A percentile compares a stretch with the other conserved stretches of the same genome.
Evolutionary conservation across 2,113 vertebrate species (phyloP).

Genomic region (Rhineura floridana): DNA sequence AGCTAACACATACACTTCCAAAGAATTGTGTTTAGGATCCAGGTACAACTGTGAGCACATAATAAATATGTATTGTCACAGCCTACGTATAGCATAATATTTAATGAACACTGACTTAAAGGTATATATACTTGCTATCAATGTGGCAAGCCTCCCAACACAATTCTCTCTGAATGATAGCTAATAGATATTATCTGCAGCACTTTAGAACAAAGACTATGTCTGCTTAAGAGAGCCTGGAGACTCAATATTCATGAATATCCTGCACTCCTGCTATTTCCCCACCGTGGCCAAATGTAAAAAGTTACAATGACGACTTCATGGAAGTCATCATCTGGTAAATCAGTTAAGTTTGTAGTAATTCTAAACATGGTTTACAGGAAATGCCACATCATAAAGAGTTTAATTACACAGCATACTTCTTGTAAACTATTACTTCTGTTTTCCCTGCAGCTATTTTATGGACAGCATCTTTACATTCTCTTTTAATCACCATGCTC

Average conservation of each 20-base stretch:
- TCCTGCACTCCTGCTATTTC: conserved; percentile 33
- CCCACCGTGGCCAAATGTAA: conserved; percentile 55
- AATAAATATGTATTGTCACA: neutral
- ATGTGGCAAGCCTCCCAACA: neutral
- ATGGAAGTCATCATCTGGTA: conserved; percentile 55
- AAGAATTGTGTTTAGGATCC: neutral
- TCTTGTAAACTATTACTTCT: conserved; percentile 16
- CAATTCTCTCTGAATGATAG: neutral
- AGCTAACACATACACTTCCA: neutral
- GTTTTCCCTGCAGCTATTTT: conserved; percentile 12
- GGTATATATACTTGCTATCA: neutral
- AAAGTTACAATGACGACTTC: conserved; percentile 58
- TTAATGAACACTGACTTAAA: neutral
- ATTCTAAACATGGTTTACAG: conserved; percentile 44
- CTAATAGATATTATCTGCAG: neutral
- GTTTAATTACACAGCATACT: conserved; percentile 34
- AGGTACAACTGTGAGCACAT: neutral
- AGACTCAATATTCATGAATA: conserved; percentile 46
- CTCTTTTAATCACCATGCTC: conserved; percentile 18
- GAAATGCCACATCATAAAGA: conserved; percentile 24
- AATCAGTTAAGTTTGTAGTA: conserved; percentile 45
- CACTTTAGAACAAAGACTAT: conserved; percentile 49
- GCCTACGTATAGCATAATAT: neutral
- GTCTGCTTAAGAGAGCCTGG: conserved; percentile 46
- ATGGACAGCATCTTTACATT: conserved; percentile 15